Evolutionary conservation across 1,140 invertebrate species (phyloP).

Genomic region (Apocrypta bakeri): DNA sequence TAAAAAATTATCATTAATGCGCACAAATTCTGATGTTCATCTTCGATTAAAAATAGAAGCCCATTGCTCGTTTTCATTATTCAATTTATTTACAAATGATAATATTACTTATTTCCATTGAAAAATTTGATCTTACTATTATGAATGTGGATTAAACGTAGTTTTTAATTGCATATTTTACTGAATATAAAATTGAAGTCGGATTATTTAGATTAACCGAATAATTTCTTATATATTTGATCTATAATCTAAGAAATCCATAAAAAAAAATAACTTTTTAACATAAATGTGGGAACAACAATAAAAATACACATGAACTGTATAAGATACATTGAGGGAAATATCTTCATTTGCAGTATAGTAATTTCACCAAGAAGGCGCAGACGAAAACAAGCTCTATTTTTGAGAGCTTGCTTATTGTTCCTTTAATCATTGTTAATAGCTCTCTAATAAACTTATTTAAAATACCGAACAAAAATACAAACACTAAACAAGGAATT

Average conservation of each 20-base stretch:
- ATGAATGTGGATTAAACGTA: constrained; percentile 1
- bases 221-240: constrained; percentile 30
- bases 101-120: constrained; percentile 18
- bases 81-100: constrained; percentile 47
- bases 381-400: constrained; percentile 32
- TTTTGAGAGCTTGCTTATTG: constrained; percentile 28
- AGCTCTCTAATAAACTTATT: constrained; percentile 47
- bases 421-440: constrained; percentile 43
- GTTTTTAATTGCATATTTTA: constrained; percentile 19
- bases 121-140: constrained; percentile 1
- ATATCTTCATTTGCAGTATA: constrained; percentile 48
- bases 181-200: not conserved
- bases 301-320: constrained; percentile 13
- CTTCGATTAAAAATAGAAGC: constrained; percentile 2
- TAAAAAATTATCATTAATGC: constrained; percentile 14
- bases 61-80: constrained; percentile 30
- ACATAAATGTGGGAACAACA: constrained; percentile 40
- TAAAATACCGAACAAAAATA: constrained; percentile 30
- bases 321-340: constrained; percentile 3
- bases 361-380: constrained; percentile 28
- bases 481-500: constrained; percentile 33
- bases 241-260: constrained; percentile 11
- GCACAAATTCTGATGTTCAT: constrained; percentile 11
- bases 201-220: not conserved
- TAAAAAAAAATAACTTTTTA: constrained; percentile 26